Evolutionary conservation across 2,797 vertebrate genomes (phyloP).

Genomic region (Crax fasciolata): DNA sequence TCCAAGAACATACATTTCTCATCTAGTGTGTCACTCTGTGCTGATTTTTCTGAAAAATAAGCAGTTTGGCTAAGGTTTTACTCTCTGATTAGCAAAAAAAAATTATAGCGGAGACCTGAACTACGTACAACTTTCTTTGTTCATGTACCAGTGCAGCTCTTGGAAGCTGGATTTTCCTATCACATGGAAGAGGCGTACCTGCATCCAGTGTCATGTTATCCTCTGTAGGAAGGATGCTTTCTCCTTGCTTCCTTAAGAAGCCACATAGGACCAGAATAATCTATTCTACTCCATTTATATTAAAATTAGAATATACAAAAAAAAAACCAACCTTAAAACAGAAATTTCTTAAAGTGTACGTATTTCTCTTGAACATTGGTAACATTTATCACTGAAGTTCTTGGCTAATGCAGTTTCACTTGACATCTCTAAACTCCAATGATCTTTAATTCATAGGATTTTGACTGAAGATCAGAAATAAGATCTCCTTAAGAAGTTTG

Average conservation of each 20-base stretch:
- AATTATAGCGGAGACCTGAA: neutral
- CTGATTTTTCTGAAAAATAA: neutral
- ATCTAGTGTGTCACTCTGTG: neutral
- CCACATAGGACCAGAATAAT: neutral
- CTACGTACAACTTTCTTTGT: neutral
- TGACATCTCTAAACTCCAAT: neutral
- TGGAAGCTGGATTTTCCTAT: neutral
- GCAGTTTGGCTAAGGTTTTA: neutral
- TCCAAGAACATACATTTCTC: neutral
- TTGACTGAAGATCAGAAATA: conserved; percentile 23
- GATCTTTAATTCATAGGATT: conserved; percentile 19
- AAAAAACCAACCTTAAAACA: neutral
- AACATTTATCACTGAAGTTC: neutral
- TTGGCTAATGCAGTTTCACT: neutral
- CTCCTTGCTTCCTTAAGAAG: neutral
- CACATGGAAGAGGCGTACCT: neutral
- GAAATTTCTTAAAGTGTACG: neutral
- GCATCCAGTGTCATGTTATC: neutral
- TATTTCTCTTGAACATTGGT: neutral
- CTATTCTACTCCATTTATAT: neutral
- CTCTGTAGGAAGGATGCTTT: neutral
- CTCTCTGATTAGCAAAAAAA: neutral
- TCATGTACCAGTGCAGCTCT: neutral
- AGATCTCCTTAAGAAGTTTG: neutral
- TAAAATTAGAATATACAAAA: neutral